Conservation (phyloP, 2,797 vertebrate genomes). For the Mormyrus hasselquistii region DNA sequence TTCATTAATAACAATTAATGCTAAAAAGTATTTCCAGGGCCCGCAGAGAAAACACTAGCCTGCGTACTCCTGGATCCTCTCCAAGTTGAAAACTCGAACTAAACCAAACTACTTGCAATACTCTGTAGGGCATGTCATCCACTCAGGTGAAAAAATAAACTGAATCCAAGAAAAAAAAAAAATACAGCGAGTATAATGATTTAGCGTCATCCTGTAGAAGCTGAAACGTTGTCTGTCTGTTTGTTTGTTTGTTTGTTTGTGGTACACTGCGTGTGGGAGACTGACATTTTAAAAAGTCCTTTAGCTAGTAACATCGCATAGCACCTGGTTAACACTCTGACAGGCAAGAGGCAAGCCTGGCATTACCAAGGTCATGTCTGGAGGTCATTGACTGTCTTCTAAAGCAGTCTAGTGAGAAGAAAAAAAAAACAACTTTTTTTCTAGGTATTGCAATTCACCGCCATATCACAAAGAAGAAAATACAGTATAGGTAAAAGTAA, state of each 20-base stretch:
- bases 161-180: background rate
- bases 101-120: background rate
- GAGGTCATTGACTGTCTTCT: background rate
- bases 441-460: background rate
- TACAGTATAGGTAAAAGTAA: background rate
- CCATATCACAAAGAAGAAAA: background rate
- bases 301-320: background rate
- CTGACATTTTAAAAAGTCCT: background rate
- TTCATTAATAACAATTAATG: slow-evolving; percentile 1
- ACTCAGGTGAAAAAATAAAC: background rate
- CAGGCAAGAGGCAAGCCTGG: background rate
- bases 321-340: background rate
- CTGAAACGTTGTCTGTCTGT: background rate
- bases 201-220: background rate
- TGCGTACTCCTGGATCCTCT: background rate
- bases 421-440: background rate
- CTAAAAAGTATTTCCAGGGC: background rate
- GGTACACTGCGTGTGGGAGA: background rate
- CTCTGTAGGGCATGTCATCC: background rate
- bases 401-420: background rate
- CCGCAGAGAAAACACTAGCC: background rate
- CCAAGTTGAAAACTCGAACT: background rate
- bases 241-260: background rate
- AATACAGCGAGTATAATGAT: background rate
- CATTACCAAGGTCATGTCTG: background rate